A percentile compares a stretch with the other conserved stretches of the same genome.
Conservation (phyloP, 1,140 invertebrate genomes). For the Geopemphigus sp. region DNA sequence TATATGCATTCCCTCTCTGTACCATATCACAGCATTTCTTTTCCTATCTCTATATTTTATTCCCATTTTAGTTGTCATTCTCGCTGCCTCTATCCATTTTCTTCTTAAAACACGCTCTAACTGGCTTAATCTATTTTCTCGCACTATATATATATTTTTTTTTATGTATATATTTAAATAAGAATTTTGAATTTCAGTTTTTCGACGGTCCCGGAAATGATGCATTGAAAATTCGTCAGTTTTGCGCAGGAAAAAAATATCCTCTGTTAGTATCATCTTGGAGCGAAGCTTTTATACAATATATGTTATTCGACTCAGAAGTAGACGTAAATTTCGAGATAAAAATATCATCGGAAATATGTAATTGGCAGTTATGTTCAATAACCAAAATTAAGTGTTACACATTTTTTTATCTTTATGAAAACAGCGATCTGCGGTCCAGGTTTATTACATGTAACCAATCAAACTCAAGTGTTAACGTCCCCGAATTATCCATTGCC, state of each 20-base stretch:
- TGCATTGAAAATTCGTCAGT: background rate
- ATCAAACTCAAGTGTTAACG: constrained; percentile 18
- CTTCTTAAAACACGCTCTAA: no score
- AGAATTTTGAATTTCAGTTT: background rate
- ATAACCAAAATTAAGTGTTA: background rate
- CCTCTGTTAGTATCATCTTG: background rate
- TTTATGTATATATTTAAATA: no score
- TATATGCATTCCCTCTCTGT: no score
- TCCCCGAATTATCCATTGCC: background rate
- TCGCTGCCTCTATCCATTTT: no score
- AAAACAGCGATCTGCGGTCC: constrained; percentile 1
- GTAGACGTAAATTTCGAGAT: background rate
- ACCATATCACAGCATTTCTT: no score
- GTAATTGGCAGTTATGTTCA: background rate
- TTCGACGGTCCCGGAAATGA: constrained; percentile 12
- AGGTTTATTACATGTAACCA: background rate
- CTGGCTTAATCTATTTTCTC: no score
- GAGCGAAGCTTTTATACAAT: constrained; percentile 1
- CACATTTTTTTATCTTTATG: background rate
- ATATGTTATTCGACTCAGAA: background rate
- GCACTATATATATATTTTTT: no score
- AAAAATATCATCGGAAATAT: constrained; percentile 13
- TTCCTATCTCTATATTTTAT: no score
- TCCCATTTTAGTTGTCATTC: no score
- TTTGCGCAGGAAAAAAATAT: background rate